A percentile compares a stretch with the other conserved stretches of the same genome.
These are phyloP conservation scores for Rhagophthalmus giganteus DNA, from an alignment of 2,888 invertebrate species.

Conservation along the genomic window DNA sequence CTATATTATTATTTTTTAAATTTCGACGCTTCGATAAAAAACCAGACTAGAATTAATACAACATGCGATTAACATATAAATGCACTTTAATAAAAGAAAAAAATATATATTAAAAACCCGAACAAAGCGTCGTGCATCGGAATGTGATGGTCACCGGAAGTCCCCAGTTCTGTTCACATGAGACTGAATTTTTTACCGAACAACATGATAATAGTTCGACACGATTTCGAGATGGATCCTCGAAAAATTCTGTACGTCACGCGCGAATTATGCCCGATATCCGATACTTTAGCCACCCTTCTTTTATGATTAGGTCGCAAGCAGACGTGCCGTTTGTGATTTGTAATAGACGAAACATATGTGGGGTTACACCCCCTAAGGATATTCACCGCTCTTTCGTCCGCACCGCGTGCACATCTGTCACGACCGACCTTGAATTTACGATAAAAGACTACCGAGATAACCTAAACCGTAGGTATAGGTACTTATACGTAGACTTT, in stretches of 20 bases:
- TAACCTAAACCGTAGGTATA: no score
- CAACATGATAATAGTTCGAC: background rate
- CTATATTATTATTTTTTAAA: no score
- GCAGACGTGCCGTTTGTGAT: constrained; percentile 14
- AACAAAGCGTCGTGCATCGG: constrained; percentile 10
- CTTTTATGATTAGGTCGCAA: constrained; percentile 2
- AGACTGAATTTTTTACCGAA: background rate
- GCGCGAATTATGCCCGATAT: constrained; percentile 5
- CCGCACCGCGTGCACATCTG: constrained; percentile 12
- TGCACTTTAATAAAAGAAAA: constrained; percentile 1
- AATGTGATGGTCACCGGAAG: constrained; percentile 19
- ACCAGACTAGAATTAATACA: no score
- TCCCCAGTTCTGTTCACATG: constrained; percentile 10
- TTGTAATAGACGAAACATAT: constrained; percentile 8
- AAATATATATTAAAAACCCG: background rate
- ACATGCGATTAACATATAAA: no score
- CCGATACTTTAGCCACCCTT: constrained; percentile 8
- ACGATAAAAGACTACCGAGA: no score
- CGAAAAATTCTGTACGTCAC: background rate
- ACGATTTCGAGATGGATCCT: no score
- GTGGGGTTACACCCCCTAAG: constrained; percentile 9
- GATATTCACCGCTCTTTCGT: constrained; percentile 4
- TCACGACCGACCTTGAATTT: background rate
- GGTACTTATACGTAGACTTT: no score
- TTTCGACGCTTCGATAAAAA: no score